These are phyloP conservation scores for Drosophila serrata DNA, from an alignment of 1,140 invertebrate genomes.

Conservation along the genomic window DNA sequence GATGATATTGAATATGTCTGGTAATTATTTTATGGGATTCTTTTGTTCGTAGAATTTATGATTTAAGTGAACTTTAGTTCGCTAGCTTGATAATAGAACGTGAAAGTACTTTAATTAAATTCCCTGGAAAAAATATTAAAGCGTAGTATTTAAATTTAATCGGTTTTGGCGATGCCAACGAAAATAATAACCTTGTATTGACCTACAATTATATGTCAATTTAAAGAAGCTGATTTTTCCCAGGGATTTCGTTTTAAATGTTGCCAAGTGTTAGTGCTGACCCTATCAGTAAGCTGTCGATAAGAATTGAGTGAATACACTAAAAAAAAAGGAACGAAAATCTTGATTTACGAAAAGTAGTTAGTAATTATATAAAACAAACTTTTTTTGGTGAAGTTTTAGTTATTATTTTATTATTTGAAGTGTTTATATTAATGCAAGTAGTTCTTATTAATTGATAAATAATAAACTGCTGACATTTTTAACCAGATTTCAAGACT, in stretches of 20 bases:
- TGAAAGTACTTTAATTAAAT: too few relatives aligned
- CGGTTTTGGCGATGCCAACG: background rate
- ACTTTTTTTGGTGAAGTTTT: too few relatives aligned
- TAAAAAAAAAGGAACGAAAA: too few relatives aligned
- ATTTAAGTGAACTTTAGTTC: slow-evolving; percentile 11
- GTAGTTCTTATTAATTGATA: too few relatives aligned
- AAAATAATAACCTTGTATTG: background rate
- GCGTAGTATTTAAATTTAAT: background rate
- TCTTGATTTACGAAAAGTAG: too few relatives aligned
- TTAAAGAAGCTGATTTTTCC: background rate
- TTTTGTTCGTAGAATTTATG: slow-evolving; percentile 6
- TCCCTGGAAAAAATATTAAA: too few relatives aligned
- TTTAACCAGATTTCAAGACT: background rate
- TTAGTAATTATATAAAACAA: too few relatives aligned
- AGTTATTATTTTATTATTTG: too few relatives aligned
- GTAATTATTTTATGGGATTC: background rate
- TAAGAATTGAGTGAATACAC: background rate
- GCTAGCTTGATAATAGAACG: background rate
- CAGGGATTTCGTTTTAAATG: background rate
- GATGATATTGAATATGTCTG: slow-evolving; percentile 8
- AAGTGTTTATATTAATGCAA: too few relatives aligned
- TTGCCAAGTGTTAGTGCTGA: background rate
- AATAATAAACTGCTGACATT: background rate
- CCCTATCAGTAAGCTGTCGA: background rate
- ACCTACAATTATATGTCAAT: background rate